These are phyloP conservation scores for Agriopis marginaria DNA, from an alignment of 2,888 invertebrate genomes.

Conservation along the genomic window DNA sequence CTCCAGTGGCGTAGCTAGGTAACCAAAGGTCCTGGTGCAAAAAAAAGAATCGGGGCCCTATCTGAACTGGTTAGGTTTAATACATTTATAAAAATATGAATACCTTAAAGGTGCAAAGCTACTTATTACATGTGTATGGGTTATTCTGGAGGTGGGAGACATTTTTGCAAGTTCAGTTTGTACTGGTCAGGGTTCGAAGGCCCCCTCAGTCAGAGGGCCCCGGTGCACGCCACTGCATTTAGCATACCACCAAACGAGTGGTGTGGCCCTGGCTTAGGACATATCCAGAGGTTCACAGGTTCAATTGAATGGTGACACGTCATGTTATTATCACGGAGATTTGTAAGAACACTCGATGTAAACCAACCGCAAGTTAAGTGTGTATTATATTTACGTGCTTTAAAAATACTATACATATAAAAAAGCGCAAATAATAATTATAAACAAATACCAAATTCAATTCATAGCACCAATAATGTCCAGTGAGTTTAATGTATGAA, in stretches of 20 bases:
- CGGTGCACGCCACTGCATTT: too few relatives aligned
- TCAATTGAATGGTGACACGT: neutral
- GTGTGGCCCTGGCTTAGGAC: neutral
- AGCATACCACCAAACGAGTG: neutral
- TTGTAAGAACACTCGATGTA: neutral
- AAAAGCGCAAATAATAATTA: slow-evolving; percentile 48
- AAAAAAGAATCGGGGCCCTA: too few relatives aligned
- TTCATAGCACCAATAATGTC: slow-evolving; percentile 34
- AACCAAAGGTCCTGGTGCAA: too few relatives aligned
- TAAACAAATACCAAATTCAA: slow-evolving; percentile 40
- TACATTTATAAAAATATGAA: too few relatives aligned
- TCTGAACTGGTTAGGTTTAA: too few relatives aligned
- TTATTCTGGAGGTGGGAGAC: too few relatives aligned
- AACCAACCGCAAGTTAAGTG: neutral
- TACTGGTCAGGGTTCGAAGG: too few relatives aligned
- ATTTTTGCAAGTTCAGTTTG: too few relatives aligned
- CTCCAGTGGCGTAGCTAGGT: too few relatives aligned
- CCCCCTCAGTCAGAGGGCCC: too few relatives aligned
- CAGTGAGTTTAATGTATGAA: neutral
- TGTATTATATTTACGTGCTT: slow-evolving; percentile 24
- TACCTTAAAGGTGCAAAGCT: too few relatives aligned
- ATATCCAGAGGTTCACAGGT: neutral
- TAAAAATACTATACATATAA: slow-evolving; percentile 26
- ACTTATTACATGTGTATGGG: too few relatives aligned
- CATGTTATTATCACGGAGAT: neutral